A percentile compares a stretch with the other conserved stretches of the same genome.
Evolutionary conservation across 2,797 vertebrate genomes (phyloP).

Genomic region (Pantherophis vulpinus): DNA sequence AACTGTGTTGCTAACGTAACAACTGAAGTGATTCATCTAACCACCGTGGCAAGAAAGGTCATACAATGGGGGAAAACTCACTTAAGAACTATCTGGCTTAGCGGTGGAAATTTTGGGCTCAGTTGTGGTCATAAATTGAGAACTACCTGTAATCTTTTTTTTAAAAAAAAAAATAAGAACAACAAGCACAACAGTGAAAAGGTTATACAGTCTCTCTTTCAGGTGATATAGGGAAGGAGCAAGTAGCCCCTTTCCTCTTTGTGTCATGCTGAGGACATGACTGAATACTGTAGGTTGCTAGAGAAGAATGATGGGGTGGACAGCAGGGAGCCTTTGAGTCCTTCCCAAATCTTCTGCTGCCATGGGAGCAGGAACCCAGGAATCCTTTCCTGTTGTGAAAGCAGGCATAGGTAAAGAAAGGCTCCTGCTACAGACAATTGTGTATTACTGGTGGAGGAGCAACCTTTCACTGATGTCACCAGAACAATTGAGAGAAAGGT

Average conservation of each 20-base stretch:
- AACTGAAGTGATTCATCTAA: neutral
- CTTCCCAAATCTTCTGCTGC: neutral
- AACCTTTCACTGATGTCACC: neutral
- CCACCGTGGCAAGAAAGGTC: neutral
- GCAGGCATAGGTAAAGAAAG: neutral
- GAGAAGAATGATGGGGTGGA: neutral
- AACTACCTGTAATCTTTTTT: neutral
- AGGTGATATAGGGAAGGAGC: neutral
- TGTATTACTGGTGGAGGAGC: neutral
- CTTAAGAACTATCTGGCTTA: neutral
- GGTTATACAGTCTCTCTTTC: neutral
- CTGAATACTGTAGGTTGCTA: neutral
- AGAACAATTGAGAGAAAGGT: neutral
- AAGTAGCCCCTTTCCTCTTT: neutral
- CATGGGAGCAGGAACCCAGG: neutral
- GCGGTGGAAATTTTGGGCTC: neutral
- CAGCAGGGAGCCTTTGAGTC: neutral
- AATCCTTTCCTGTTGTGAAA: neutral
- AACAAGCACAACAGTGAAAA: neutral
- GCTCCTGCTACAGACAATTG: neutral
- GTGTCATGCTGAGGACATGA: neutral
- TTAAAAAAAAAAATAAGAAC: neutral
- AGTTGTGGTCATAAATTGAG: neutral
- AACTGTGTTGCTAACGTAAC: neutral
- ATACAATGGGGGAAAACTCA: neutral